A percentile compares a stretch with the other conserved stretches of the same genome.
Conservation (phyloP, 1,140 invertebrate genomes). For the Pachyrhynchus sulphureomaculatus region DNA sequence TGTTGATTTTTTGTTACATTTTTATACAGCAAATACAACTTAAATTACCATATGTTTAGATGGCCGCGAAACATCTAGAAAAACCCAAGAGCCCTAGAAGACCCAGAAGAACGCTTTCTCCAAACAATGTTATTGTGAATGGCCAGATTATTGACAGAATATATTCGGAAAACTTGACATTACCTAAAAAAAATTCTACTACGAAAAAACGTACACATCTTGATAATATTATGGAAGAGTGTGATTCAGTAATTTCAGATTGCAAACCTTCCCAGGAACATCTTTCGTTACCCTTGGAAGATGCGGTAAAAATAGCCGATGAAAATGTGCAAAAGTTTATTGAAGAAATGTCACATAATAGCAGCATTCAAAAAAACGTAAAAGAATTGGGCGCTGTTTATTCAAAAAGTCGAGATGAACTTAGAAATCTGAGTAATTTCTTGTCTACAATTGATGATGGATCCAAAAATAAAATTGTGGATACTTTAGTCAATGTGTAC, state of each 20-base stretch:
- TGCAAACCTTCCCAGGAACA: background rate
- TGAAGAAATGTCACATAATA: background rate
- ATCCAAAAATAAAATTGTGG: conserved; percentile 8
- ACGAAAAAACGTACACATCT: background rate
- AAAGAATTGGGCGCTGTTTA: background rate
- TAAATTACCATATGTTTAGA: no score
- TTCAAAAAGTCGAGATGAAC: conserved; percentile 9
- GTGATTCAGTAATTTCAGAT: background rate
- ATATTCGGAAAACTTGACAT: background rate
- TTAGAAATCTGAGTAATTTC: background rate
- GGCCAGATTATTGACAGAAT: conserved; percentile 5
- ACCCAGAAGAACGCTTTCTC: background rate
- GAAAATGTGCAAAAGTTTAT: conserved; percentile 2
- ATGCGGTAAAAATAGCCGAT: background rate
- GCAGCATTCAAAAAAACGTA: background rate
- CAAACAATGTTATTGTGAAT: conserved; percentile 11
- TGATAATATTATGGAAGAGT: conserved; percentile 9
- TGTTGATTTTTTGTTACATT: no score
- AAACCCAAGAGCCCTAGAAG: background rate
- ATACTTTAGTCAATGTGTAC: conserved; percentile 2
- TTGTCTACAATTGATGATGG: background rate
- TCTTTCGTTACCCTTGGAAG: background rate
- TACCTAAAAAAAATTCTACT: background rate
- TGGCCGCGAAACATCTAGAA: no score
- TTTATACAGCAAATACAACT: no score